Percentiles rank a stretch among this genome's conserved stretches.
Evolutionary conservation across 2,888 invertebrate genomes (phyloP).

Genomic region (Zele albiditarsus): DNA sequence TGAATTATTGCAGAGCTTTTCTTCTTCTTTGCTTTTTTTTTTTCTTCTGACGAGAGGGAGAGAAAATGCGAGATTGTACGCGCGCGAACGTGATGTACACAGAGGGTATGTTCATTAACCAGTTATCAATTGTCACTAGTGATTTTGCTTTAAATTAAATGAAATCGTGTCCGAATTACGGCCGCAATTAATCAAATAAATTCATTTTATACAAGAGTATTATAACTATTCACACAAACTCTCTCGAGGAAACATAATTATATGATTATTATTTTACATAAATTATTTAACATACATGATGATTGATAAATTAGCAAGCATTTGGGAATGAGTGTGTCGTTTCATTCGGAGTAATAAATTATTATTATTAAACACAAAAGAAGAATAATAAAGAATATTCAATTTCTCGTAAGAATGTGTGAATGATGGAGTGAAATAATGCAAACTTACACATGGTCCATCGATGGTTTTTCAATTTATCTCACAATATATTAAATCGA

Average conservation of each 20-base stretch:
- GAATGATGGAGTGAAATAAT: conserved; percentile 50
- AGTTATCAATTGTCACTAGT: conserved; percentile 9
- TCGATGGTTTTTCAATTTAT: conserved; percentile 44
- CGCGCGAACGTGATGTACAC: conserved; percentile 38
- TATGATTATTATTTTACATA: conserved; percentile 22
- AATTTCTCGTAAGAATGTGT: conserved; percentile 14
- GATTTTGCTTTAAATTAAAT: conserved; percentile 9
- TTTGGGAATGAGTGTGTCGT: not conserved
- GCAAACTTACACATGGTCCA: conserved; percentile 50
- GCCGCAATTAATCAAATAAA: conserved; percentile 43
- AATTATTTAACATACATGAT: conserved; percentile 25
- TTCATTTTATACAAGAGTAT: conserved; percentile 59
- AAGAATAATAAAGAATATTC: conserved; percentile 6
- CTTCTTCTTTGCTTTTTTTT: not conserved
- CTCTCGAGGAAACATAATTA: not conserved
- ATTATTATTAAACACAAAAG: not conserved
- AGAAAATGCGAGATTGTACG: not conserved
- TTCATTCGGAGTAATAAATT: not conserved
- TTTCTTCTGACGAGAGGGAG: conserved; percentile 30
- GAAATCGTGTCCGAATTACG: conserved; percentile 48
- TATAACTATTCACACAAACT: conserved; percentile 49
- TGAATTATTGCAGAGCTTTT: conserved; percentile 9
- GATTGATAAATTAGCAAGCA: not conserved
- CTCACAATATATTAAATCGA: conserved; percentile 46
- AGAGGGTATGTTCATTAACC: not conserved